Percentiles rank a stretch among this genome's conserved stretches.
These are phyloP conservation scores for Bovichtus variegatus DNA, from an alignment of 2,797 vertebrate species.

Conservation along the genomic window DNA sequence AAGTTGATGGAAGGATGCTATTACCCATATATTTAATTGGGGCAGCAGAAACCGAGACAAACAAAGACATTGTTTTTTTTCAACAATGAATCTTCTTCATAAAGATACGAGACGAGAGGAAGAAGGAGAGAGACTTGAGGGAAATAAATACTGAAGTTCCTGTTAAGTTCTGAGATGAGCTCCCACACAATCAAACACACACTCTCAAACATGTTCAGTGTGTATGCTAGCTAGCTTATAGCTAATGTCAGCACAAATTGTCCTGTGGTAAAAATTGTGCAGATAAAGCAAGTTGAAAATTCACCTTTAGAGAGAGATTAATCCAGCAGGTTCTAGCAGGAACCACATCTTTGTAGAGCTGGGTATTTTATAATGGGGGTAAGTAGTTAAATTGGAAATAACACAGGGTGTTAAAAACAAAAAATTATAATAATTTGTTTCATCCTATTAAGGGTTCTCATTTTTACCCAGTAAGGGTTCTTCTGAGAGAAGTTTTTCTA, in stretches of 20 bases:
- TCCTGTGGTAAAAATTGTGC: neutral
- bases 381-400: no score
- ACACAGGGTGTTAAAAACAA: no score
- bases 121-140: neutral
- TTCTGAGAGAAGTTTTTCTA: neutral
- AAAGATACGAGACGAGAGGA: neutral
- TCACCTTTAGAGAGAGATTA: neutral
- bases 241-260: neutral
- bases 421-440: no score
- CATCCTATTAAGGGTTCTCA: no score
- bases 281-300: no score
- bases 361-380: neutral
- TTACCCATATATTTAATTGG: neutral
- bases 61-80: neutral
- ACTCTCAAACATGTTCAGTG: neutral
- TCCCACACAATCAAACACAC: neutral
- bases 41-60: neutral
- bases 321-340: neutral
- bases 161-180: neutral
- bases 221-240: neutral
- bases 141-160: neutral
- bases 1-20: neutral
- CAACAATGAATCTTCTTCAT: neutral
- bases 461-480: neutral
- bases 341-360: neutral